Evolutionary conservation across 2,888 invertebrate genomes (phyloP).

Genomic region (Trissolcus brochymenae): DNA sequence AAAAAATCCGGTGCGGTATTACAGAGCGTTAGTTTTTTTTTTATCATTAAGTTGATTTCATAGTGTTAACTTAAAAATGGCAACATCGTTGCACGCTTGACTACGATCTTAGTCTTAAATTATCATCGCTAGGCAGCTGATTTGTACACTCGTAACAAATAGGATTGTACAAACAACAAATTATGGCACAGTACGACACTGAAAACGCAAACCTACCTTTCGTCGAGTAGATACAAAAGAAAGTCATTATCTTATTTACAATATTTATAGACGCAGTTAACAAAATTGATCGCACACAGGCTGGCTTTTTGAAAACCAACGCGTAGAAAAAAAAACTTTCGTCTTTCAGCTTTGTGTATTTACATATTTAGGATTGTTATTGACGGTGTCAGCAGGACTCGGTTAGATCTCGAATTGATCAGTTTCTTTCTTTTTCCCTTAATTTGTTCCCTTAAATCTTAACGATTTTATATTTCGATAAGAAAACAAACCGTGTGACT

Average conservation of each 20-base stretch:
- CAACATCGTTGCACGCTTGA: conserved; percentile 22
- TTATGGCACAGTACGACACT: conserved; percentile 50
- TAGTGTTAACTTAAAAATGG: conserved; percentile 1
- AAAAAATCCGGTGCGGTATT: conserved; percentile 1
- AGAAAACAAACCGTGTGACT: no score
- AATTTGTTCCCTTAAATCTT: no score
- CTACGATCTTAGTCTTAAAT: conserved; percentile 34
- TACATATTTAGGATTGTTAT: no score
- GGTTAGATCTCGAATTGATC: no score
- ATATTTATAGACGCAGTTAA: conserved; percentile 33
- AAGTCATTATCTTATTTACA: conserved; percentile 31
- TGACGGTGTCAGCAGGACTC: no score
- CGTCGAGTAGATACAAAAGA: conserved; percentile 2
- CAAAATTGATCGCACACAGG: conserved; percentile 33
- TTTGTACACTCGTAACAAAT: conserved; percentile 44
- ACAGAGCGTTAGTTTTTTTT: neutral
- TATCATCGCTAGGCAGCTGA: conserved; percentile 53
- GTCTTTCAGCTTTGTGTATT: no score
- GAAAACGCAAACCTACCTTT: conserved; percentile 34
- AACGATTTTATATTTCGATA: no score
- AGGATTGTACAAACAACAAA: conserved; percentile 52
- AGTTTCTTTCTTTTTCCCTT: no score
- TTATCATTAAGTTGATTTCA: no score
- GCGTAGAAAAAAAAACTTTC: neutral
- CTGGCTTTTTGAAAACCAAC: neutral